phyloP scores from a whole-genome alignment of 2,113 vertebrate species.

The Sorex araneus region DNA sequence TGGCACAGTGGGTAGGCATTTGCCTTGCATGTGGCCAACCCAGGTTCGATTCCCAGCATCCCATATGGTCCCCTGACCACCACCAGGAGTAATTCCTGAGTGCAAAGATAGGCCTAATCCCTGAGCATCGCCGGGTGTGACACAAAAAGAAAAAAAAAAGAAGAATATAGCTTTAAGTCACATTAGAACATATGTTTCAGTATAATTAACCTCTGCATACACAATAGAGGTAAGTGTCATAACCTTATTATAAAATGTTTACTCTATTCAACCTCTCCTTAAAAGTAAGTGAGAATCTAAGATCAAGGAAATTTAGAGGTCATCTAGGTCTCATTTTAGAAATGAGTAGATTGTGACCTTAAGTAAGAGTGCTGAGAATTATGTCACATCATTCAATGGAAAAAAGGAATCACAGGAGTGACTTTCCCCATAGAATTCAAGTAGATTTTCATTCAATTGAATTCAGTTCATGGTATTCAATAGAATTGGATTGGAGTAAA shows the following conservation, averaged over 20 bases:
- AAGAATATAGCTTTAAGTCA: neutral
- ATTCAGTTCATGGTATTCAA: too few relatives aligned
- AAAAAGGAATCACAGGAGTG: neutral
- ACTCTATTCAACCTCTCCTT: neutral
- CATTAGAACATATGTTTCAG: neutral
- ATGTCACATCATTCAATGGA: neutral
- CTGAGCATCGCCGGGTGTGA: too few relatives aligned
- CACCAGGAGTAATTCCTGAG: too few relatives aligned
- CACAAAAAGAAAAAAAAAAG: too few relatives aligned
- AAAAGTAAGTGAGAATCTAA: neutral
- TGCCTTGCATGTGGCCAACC: too few relatives aligned
- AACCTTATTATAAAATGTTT: neutral
- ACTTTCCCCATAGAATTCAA: neutral
- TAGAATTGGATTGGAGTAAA: neutral
- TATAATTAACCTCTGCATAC: neutral
- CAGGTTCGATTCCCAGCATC: too few relatives aligned
- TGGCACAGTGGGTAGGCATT: too few relatives aligned
- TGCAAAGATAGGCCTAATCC: too few relatives aligned
- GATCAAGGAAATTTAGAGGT: neutral
- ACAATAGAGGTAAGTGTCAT: neutral
- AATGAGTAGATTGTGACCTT: neutral
- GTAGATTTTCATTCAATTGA: too few relatives aligned
- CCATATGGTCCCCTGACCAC: too few relatives aligned
- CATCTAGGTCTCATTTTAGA: slow-evolving; percentile 9
- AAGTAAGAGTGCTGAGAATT: slow-evolving; percentile 8